Evolutionary conservation across 2,888 invertebrate species (phyloP).

Genomic region (Eupelmus urozonus): DNA sequence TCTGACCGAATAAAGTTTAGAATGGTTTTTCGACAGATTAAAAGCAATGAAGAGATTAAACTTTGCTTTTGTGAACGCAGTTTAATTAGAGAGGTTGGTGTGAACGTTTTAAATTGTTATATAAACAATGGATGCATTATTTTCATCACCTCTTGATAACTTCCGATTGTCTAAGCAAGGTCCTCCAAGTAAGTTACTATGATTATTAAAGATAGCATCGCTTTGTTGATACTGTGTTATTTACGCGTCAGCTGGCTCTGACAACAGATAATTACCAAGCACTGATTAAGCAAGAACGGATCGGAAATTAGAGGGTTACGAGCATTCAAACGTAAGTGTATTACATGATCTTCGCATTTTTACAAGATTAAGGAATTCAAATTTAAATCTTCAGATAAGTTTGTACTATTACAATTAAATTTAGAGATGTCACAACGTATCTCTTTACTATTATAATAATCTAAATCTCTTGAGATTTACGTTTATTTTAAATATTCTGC

Average conservation of each 20-base stretch:
- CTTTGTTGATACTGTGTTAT: slow-evolving; percentile 19
- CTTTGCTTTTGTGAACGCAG: neutral
- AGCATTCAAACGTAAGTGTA: neutral
- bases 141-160: slow-evolving; percentile 38
- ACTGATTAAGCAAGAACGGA: slow-evolving; percentile 13
- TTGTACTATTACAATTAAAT: too few relatives aligned
- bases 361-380: too few relatives aligned
- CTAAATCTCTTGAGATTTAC: too few relatives aligned
- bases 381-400: too few relatives aligned
- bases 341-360: too few relatives aligned
- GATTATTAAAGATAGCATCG: slow-evolving; percentile 41
- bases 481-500: too few relatives aligned
- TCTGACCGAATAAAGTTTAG: too few relatives aligned
- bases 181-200: slow-evolving; percentile 19
- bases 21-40: neutral
- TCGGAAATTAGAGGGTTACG: slow-evolving; percentile 13
- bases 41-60: slow-evolving; percentile 3
- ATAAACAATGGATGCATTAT: slow-evolving; percentile 39
- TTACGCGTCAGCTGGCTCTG: slow-evolving; percentile 18
- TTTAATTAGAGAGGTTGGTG: neutral
- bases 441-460: too few relatives aligned
- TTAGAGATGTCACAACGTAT: too few relatives aligned
- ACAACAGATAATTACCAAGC: slow-evolving; percentile 28
- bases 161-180: slow-evolving; percentile 44
- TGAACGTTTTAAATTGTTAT: slow-evolving; percentile 31